Evolutionary conservation across 2,113 vertebrate genomes (phyloP), one percentile per base, ranked within the genome.

Genomic region (Mellivora capensis): DNA sequence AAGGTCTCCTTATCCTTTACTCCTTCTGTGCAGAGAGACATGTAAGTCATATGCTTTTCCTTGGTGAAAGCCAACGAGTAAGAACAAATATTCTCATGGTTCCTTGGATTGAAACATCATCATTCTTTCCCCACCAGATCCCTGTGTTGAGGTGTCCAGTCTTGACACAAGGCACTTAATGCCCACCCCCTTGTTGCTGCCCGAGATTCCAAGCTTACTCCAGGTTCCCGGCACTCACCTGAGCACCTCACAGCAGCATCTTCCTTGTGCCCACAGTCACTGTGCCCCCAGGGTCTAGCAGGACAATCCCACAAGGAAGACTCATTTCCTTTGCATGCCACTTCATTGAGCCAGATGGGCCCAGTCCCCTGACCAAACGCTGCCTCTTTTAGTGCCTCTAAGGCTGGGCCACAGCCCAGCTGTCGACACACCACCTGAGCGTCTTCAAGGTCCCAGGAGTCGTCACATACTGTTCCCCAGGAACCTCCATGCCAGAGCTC

Each of bases 391-490:
- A 77, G 76, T 1, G 96, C 94, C 6, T 69, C 34, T 71, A 94
- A 12, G 37, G 98, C 97, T 6, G 61, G 7, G 42, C 98, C 98
- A 86, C 98, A 98, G 69, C 96, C 96, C 61, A 98, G 79, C 79
- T 98, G 96, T 14, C 17, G 90, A 76, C 98, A 98, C 25, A 96
- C 98, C 64, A 98, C 97, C 0, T 96, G 57, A 0, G 97, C 98
- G n/a, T 98, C 96, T 0, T 67, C 3, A 7, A 96, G 8, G 81
- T 96, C 90, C 98, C 98, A 98, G 87, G 97, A 94, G 82, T 98
- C 98, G 2, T 98, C 97, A 54, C 98, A 98, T 69, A 98, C 96
- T 0, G 97, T 97, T 4, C 98, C 98, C 98, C 98, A 98, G 76
- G 97, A 98, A 1, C 98, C 98, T 74, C 13, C 37, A 0, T 98